Conservation (phyloP, 2,113 vertebrate genomes). For the pig (Sus scrofa) region T2T-Sscrofa CM000815.6:115759001-115759500, state of each 20-base stretch:
- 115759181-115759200: background rate
- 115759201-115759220: background rate
- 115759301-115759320: background rate
- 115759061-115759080: background rate
- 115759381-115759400: background rate
- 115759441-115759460: background rate
- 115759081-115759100: background rate
- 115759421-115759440: background rate
- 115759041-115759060: background rate
- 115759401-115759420: background rate
- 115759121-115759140: background rate
- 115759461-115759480: background rate
- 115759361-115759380: background rate
- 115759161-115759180: background rate
- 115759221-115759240: background rate
- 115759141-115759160: background rate
- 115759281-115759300: background rate
- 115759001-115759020: background rate
- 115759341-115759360: conserved; percentile 57
- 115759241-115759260: background rate
- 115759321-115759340: background rate
- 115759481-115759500: background rate
- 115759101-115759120: background rate
- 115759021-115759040: conserved; percentile 48
- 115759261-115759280: background rate